Evolutionary conservation across 2,797 vertebrate species (phyloP).

Genomic region (Zalophus californianus): DNA sequence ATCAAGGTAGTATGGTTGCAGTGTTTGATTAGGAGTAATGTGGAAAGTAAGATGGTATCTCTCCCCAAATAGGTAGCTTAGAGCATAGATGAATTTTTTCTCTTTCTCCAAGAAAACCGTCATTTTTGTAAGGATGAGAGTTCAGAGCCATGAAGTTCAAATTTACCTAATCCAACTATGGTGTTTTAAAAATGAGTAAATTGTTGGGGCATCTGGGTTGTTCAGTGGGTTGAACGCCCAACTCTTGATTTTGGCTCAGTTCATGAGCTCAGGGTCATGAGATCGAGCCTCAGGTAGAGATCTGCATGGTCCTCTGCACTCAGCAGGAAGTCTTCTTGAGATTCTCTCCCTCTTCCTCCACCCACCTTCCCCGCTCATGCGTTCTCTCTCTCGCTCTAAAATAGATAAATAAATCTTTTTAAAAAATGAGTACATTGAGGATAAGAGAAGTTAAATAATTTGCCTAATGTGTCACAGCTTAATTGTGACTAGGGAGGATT

Average conservation of each 20-base stretch:
- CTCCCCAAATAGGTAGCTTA: neutral
- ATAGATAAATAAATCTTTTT: neutral
- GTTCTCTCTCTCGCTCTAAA: neutral
- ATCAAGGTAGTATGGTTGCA: neutral
- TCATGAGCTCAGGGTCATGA: neutral
- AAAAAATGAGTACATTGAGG: neutral
- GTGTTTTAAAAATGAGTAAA: neutral
- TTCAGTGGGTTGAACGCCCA: neutral
- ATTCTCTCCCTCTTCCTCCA: neutral
- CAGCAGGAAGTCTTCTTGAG: neutral
- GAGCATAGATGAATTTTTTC: neutral
- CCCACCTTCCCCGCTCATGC: neutral
- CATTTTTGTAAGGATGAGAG: neutral
- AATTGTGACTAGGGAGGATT: neutral
- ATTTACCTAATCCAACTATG: neutral
- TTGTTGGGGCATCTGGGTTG: neutral
- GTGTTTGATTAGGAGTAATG: neutral
- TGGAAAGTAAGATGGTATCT: neutral
- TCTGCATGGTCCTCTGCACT: neutral
- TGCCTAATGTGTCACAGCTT: neutral
- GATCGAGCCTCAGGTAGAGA: neutral
- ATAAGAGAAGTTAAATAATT: neutral
- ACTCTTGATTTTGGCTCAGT: neutral
- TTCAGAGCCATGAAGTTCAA: neutral
- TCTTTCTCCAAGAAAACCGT: neutral